Evolutionary conservation across 1,140 invertebrate genomes (phyloP), one percentile per base, ranked within the genome.

Genomic region (Neodiprion pinetum): DNA sequence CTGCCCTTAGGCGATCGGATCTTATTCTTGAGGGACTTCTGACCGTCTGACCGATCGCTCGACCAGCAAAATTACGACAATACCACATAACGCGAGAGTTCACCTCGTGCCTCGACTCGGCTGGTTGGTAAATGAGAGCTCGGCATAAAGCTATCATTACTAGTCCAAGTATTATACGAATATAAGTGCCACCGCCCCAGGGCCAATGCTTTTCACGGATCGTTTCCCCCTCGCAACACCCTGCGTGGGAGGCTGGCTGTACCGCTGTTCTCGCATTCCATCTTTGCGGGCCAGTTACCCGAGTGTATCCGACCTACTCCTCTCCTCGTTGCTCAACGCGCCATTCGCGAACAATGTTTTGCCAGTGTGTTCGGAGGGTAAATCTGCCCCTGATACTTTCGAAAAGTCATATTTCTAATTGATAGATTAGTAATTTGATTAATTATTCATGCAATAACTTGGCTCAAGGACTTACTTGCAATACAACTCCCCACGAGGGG

Each of bases 401-500:
- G 28, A 40, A 5, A 40, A 40, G 28, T 40, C 1, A 40, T 0
- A 40, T 40, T 40, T 2, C 28, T 5, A 2, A 40, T 40, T 40
- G 28, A 40, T 40, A 40, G 28, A 40, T 40, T 40, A 40, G 0
- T 40, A 40, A 40, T 40, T 40, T 40, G 28, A 40, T 40, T 40
- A 40, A 40, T 21, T 21, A 40, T 40, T 40, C 28, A 40, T 40
- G 28, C 28, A 40, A 40, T 40, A 40, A 40, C 28, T 40, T 40
- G 28, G 28, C 5, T 40, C 28, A 5, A 3, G 28, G 28, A 95
- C 95, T 96, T 91, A 96, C 95, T 96, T 95, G 95, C 96, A 96
- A 85, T 92, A 93, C 48, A 92, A 93, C 86, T 95, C 93, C 75
- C 92, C 93, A 75, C 92, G 89, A 48, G 90, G 90, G 74, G 92